A percentile compares a stretch with the other conserved stretches of the same genome.
Conservation (phyloP, 2,113 vertebrate genomes). For the Arothron firmamentum region DNA sequence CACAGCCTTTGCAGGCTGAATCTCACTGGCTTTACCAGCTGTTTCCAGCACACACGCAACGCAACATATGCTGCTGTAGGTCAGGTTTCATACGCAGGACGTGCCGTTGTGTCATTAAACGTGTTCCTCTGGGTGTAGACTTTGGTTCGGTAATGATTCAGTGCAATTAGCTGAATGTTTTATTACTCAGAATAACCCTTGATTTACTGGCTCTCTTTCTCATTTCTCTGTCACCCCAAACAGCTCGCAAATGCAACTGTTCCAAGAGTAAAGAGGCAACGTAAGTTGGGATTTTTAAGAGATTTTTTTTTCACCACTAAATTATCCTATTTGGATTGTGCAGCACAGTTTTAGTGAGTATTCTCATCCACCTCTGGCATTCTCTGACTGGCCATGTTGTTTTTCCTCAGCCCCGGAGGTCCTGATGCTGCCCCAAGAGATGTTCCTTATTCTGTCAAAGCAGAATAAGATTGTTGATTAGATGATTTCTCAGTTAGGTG, state of each 20-base stretch:
- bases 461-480: too few relatives aligned
- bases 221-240: conserved; percentile 10
- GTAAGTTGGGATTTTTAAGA: conserved; percentile 51
- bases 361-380: background rate
- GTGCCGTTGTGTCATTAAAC: too few relatives aligned
- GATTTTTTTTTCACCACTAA: background rate
- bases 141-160: too few relatives aligned
- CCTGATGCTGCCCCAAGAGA: conserved; percentile 70
- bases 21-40: background rate
- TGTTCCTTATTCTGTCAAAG: conserved; percentile 22
- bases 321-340: background rate
- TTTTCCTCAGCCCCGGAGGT: conserved; percentile 56
- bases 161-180: background rate
- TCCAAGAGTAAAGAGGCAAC: conserved; percentile 78
- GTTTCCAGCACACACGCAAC: background rate
- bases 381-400: background rate
- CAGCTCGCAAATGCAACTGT: conserved; percentile 82
- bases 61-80: background rate
- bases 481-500: too few relatives aligned
- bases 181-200: background rate
- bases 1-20: background rate
- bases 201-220: background rate
- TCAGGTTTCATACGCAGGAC: background rate
- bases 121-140: too few relatives aligned
- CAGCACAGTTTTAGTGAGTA: too few relatives aligned